Conservation (phyloP, 1,140 invertebrate species). For the Drosophila teissieri region DNA sequence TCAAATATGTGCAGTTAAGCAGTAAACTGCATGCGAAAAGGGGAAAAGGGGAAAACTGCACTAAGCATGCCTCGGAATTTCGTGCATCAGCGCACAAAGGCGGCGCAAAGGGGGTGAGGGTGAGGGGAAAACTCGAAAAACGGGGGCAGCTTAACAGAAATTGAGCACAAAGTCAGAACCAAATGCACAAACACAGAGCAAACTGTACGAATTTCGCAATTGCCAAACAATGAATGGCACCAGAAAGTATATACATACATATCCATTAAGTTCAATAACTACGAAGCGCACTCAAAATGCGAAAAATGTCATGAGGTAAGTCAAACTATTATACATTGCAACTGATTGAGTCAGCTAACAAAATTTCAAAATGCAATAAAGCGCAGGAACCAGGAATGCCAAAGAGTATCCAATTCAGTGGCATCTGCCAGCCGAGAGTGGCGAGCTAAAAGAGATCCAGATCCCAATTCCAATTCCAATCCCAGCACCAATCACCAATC, state of each 20-base stretch:
- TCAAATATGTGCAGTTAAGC: slow-evolving; percentile 48
- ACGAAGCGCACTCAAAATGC: too few species aligned
- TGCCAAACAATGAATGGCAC: too few species aligned
- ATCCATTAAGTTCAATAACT: too few species aligned
- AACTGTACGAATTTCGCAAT: background rate
- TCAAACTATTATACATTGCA: background rate
- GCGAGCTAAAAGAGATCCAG: too few species aligned
- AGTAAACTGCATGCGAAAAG: slow-evolving; percentile 10
- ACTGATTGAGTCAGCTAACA: slow-evolving; percentile 2
- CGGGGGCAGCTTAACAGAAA: background rate
- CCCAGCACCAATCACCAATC: slow-evolving; percentile 2
- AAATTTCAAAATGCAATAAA: slow-evolving; percentile 32
- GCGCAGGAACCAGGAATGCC: slow-evolving; percentile 1
- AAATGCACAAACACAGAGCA: slow-evolving; percentile 2
- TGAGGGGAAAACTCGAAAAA: background rate
- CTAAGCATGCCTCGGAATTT: slow-evolving; percentile 29
- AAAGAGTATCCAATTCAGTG: slow-evolving; percentile 11
- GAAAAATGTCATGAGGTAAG: background rate
- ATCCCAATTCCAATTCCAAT: too few species aligned
- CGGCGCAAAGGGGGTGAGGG: background rate
- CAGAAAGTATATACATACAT: too few species aligned
- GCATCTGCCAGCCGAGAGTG: background rate
- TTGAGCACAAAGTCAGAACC: slow-evolving; percentile 15
- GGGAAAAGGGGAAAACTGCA: background rate
- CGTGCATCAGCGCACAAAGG: slow-evolving; percentile 37